A percentile compares a stretch with the other conserved stretches of the same genome.
phyloP scores from a whole-genome alignment of 2,888 invertebrate species.

The Eugnorisma glareosa region DNA sequence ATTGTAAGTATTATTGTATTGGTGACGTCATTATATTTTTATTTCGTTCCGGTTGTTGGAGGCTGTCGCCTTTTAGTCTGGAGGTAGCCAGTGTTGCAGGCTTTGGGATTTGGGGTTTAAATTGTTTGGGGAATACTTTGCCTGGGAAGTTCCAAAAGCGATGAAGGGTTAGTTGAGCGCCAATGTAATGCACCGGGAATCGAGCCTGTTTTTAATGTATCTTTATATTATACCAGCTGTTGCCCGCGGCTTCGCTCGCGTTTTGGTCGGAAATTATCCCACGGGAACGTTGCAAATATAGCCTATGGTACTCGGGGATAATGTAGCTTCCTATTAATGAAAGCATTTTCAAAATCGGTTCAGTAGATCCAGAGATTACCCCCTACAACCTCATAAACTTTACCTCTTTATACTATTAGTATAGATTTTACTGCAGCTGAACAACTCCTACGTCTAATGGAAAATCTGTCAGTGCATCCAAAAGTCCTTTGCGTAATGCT shows the following conservation, averaged over 20 bases:
- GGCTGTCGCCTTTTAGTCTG: slow-evolving; percentile 30
- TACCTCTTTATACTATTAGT: too few species aligned
- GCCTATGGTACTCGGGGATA: too few species aligned
- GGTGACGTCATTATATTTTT: slow-evolving; percentile 42
- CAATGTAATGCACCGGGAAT: background rate
- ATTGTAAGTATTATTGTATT: slow-evolving; percentile 42
- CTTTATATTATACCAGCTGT: too few species aligned
- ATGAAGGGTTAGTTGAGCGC: background rate
- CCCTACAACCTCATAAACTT: too few species aligned
- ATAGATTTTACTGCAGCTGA: too few species aligned
- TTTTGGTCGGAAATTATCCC: too few species aligned
- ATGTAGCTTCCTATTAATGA: too few species aligned
- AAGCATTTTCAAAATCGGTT: too few species aligned
- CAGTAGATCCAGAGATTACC: too few species aligned
- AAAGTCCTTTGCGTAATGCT: background rate
- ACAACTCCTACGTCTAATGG: background rate
- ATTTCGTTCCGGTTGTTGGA: slow-evolving; percentile 24
- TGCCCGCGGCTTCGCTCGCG: too few species aligned
- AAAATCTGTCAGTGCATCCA: background rate
- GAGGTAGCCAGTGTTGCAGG: background rate
- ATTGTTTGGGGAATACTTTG: background rate
- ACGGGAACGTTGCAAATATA: too few species aligned
- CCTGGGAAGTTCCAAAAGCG: background rate
- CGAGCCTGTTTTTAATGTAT: background rate
- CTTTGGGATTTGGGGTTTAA: background rate